Base-by-base conservation (phyloP, 1,140 invertebrate species). In the Camponotus vicinus region DNA sequence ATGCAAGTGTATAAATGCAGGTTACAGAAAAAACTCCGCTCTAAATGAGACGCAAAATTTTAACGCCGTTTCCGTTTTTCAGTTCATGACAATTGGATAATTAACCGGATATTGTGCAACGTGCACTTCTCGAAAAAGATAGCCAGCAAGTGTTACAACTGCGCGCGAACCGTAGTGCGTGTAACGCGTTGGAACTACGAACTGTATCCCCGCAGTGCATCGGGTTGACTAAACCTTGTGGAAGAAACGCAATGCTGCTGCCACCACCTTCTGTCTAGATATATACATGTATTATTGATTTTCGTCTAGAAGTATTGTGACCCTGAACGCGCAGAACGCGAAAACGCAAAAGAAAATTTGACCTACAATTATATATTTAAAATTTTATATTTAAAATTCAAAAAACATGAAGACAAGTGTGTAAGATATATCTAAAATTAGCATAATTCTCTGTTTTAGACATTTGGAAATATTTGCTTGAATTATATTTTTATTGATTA, bases 231-330 rank as follows among this genome's bases (percentile, higher is more conserved):
- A 89, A 91, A 91, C 80, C 64, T 71, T 85, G 0, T n/a, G 34
- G 42, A 59, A 27, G 57, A 21, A 87, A 52, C 86, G 88, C 88
- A 80, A 63, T 86, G 79, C 78, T 82, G 80, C 89, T 88, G 76
- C 87, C 86, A 76, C 85, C 82, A 86, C 57, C 27, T 75, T 18
- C 21, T 13, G 27, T 66, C 77, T 77, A 32, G 63, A 66, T 83
- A 52, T 87, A 83, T 88, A 82, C 45, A 79, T 82, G 57, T 85
- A 61, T 86, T 92, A 92, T 92, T 92, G 92, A 92, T 92, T 92
- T 92, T 89, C 66, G 76, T 77, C 70, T 82, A 86, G 83, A 85
- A 87, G 71, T 85, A 67, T 83, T 71, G 77, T 86, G 88, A 89
- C 89, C 86, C 87, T 90, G 91, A 90, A 80, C 32, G 9, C 61